Evolutionary conservation across 2,797 vertebrate genomes (phyloP), one percentile per base, ranked within the genome.

Genomic region (Gymnoscopelus microlampas): DNA sequence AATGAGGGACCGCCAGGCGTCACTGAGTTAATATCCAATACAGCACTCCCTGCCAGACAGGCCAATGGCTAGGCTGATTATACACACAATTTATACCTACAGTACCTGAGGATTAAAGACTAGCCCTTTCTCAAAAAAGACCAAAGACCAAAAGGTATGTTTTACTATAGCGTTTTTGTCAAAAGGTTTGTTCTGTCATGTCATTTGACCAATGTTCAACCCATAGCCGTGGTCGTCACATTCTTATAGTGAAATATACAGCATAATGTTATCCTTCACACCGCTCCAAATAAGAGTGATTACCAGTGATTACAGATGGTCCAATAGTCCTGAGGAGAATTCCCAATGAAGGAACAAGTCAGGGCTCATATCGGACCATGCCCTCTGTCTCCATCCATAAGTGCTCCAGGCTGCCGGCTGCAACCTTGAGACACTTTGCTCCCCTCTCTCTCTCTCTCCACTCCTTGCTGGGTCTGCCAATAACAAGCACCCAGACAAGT

Each of bases 1-100:
- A 95, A 95, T 97, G 95, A 96, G 95, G 89, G 88, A 93, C 89
- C 94, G 91, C 92, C 89, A 91, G 85, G 85, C 77, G 60, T 83
- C 87, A 91, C 82, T 91, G 91, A 92, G 89, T 92, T 91, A 89
- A 92, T 89, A 87, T 88, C 87, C 91, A 84, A 86, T 89, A 92
- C 81, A 87, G 75, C 78, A 44, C 72, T 87, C 79, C 75, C 68
- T 87, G 85, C 88, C 81, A 89, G 88, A 86, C 80, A 79, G 73
- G 79, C 81, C 82, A 84, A 23, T 81, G 70, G 63, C 71, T 68
- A 48, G 60, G 64, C 70, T 77, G 76, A 79, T 78, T 80, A 61
- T 50, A 83, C 59, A 65, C 72, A 80, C 73, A 74, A 63, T 83
- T 76, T 70, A 71, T 48, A 73, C 64, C 48, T 54, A 44, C 39